Conservation (phyloP, 2,888 invertebrate genomes). For the Aphrophora alni region DNA sequence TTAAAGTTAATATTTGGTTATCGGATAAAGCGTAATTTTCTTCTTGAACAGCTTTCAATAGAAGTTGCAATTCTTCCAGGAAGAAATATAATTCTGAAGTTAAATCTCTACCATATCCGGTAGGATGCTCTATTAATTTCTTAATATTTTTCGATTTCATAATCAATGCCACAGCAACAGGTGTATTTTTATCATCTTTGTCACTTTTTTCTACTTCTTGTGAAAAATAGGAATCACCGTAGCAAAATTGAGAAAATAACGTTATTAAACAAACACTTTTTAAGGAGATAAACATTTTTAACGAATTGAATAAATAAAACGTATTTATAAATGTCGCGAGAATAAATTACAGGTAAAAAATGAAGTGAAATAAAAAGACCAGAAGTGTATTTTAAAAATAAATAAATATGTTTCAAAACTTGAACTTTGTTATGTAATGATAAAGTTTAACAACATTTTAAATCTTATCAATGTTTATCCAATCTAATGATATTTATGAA, state of each 20-base stretch:
- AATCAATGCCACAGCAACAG: not conserved
- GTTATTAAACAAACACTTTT: not conserved
- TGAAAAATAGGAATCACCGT: not conserved
- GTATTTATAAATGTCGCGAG: not conserved
- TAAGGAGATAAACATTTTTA: not conserved
- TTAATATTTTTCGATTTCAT: not conserved
- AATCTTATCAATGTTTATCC: too few species aligned
- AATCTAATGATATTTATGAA: too few species aligned
- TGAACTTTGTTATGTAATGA: too few species aligned
- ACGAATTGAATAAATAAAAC: not conserved
- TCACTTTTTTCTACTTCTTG: not conserved
- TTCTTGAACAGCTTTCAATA: not conserved
- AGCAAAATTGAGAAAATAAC: not conserved
- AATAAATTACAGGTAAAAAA: not conserved
- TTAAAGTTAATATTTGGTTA: not conserved
- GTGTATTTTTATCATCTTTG: not conserved
- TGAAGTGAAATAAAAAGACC: not conserved
- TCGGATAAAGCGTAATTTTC: not conserved
- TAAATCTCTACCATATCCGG: not conserved
- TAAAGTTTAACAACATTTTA: too few species aligned
- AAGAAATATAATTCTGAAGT: not conserved
- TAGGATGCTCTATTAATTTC: not conserved
- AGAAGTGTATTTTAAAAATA: not conserved
- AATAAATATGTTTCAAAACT: not conserved
- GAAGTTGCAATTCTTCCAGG: not conserved